These are phyloP conservation scores for Rhagoletis zephyria DNA, from an alignment of 1,140 invertebrate species.

Conservation along the genomic window DNA sequence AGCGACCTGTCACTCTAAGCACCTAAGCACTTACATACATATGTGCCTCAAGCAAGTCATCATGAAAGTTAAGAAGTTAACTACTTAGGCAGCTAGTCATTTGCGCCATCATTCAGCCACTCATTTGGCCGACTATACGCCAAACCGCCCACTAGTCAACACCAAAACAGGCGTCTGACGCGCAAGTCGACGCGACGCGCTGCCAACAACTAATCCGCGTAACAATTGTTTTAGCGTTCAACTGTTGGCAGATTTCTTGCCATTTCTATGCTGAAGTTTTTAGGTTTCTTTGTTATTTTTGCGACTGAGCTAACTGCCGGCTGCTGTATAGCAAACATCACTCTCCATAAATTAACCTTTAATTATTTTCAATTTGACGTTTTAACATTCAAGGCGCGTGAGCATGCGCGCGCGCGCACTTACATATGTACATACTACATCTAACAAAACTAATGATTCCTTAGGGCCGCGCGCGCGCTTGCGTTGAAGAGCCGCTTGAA, in stretches of 20 bases:
- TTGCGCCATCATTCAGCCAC: slow-evolving; percentile 7
- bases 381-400: slow-evolving; percentile 18
- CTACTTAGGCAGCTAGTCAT: slow-evolving; percentile 12
- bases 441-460: slow-evolving; percentile 21
- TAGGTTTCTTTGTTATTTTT: background rate
- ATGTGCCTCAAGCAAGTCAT: slow-evolving; percentile 6
- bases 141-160: slow-evolving; percentile 30
- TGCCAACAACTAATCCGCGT: background rate
- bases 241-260: background rate
- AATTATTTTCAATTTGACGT: slow-evolving; percentile 53
- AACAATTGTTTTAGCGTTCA: slow-evolving; percentile 37
- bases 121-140: slow-evolving; percentile 3
- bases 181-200: background rate
- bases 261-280: background rate
- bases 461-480: background rate
- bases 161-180: background rate
- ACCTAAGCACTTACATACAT: background rate
- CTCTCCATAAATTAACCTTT: slow-evolving; percentile 49
- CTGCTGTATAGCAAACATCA: background rate
- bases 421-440: no score
- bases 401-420: background rate
- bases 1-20: slow-evolving; percentile 17
- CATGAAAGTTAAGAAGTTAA: slow-evolving; percentile 8
- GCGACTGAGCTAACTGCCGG: no score
- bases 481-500: background rate